phyloP scores from a whole-genome alignment of 2,797 vertebrate genomes.

The Nannoperca obscura region DNA sequence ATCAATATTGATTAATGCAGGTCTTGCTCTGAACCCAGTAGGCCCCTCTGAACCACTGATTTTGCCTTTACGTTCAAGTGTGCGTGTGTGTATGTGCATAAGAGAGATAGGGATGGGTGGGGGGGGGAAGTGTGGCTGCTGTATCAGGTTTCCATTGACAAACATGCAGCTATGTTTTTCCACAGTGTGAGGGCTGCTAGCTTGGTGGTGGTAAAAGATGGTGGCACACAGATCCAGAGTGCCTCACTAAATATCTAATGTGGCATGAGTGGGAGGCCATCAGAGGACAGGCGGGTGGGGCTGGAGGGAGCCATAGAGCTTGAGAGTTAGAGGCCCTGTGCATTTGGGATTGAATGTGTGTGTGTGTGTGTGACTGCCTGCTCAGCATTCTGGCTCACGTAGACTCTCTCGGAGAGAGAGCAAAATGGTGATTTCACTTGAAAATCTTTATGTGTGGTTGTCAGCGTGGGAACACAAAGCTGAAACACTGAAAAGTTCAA shows the following conservation, averaged over 20 bases:
- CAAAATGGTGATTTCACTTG: conserved; percentile 63
- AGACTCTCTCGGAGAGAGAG: conserved; percentile 37
- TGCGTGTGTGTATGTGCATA: conserved; percentile 28
- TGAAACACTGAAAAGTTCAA: conserved; percentile 68
- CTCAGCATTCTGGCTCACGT: conserved; percentile 66
- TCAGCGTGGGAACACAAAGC: conserved; percentile 73
- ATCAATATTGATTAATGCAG: conserved; percentile 76
- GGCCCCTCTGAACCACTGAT: conserved; percentile 59
- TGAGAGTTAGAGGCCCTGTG: conserved; percentile 58
- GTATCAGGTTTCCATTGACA: conserved; percentile 63
- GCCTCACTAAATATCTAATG: conserved; percentile 85
- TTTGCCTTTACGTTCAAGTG: conserved; percentile 40
- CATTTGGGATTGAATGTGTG: conserved; percentile 4
- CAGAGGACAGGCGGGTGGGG: conserved; percentile 75
- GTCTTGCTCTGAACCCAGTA: conserved; percentile 56
- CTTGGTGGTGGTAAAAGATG: conserved; percentile 77
- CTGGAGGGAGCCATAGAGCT: conserved; percentile 63
- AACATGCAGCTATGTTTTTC: conserved; percentile 70
- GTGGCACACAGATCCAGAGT: conserved; percentile 82
- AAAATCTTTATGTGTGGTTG: conserved; percentile 68
- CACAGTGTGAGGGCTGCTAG: conserved; percentile 70
- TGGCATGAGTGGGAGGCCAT: conserved; percentile 83
- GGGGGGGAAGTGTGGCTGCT: conserved; percentile 51
- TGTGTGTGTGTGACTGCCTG: conserved; percentile 50
- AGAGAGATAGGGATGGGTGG: conserved; percentile 27